Base-by-base conservation (phyloP, 1,140 invertebrate genomes). In the Zaprionus inermis region DNA sequence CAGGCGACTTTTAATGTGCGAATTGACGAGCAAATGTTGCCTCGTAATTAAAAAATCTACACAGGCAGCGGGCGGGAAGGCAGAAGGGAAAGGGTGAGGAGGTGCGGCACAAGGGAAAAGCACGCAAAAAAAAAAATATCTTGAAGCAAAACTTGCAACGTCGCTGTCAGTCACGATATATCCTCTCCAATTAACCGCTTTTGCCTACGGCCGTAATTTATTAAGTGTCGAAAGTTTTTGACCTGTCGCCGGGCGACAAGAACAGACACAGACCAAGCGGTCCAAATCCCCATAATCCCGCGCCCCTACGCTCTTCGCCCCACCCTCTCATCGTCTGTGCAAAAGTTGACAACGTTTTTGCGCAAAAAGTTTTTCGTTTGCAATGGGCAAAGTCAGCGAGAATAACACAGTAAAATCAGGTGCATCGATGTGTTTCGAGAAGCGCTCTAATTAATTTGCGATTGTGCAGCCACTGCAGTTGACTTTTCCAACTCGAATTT, bases 1-100 rank as follows among this genome's bases (percentile, higher is more conserved):
- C 49, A 64, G 52, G 69, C 74, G 65, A 60, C 59, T 73, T 69
- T 79, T 77, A 77, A 79, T 77, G 74, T 65, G 74, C 70, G 38
- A 16, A 72, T 76, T 73, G 63, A 65, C 56, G 56, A 61, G 49
- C 52, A 51, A 64, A 67, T 67, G 67, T 66, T 76, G 52, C 51
- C 57, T 54, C 36, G 51, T 72, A 76, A 79, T 72, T 76, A 71
- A 78, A 72, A 78, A 44, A 44, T 44, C 38, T 44, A 44, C n/a
- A 9, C 7, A 16, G n/a, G 9, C 7, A 9, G 7, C 6, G 2
- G 2, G n/a, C 6, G 16, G n/a, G 0, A 44, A 32, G 36, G 61
- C 5, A 56, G 36, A 38, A 18, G 22, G 9, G 12, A n/a, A n/a
- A n/a, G n/a, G 22, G 2, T 16, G 24, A n/a, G 28, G n/a, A 9